Evolutionary conservation across 2,797 vertebrate genomes (phyloP), one percentile per base, ranked within the genome.

Genomic region (Malacoraja senta): DNA sequence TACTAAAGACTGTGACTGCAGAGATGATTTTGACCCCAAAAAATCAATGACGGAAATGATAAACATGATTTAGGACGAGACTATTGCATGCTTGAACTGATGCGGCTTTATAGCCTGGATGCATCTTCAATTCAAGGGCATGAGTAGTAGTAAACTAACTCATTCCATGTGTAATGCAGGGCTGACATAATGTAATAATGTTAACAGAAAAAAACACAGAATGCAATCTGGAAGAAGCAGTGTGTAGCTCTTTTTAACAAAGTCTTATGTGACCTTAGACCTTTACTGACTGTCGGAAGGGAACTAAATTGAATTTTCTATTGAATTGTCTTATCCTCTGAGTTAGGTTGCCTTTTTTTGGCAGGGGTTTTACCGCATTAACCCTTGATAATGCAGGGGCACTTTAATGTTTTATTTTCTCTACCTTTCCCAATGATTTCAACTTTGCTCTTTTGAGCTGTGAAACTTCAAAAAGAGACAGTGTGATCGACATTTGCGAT

Each of bases 1-100:
- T 92, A 74, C 90, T 92, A 92, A 92, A 92, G 90, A 92, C 71
- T 92, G 24, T n/a, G 38, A 92, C 71, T 76, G 90, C 44, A 13
- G 58, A 92, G 90, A 92, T 92, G 71, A 92, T 92, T 92, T 92
- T 92, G 90, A 92, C 90, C 90, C 79, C 6, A 35, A 93, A 94
- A 53, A 95, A 94, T 94, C 80, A 93, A n/a, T 94, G 94, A 74
- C 71, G 38, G 32, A 93, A 32, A 91, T 93, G 93, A 94, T 93
- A 94, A 93, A 8, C 29, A 71, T 10, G 21, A 84, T 7, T 94
- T 95, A 13, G 71, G 32, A n/a, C 15, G 44, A 88, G 61, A 35
- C 29, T 88, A 76, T 58, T 92, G 71, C 71, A 92, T 76, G 90
- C 90, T 92, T 92, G 90, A 92, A 92, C 68, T 92, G 71, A 29